phyloP scores from a whole-genome alignment of 2,113 vertebrate genomes.

The Microcebus murinus region DNA sequence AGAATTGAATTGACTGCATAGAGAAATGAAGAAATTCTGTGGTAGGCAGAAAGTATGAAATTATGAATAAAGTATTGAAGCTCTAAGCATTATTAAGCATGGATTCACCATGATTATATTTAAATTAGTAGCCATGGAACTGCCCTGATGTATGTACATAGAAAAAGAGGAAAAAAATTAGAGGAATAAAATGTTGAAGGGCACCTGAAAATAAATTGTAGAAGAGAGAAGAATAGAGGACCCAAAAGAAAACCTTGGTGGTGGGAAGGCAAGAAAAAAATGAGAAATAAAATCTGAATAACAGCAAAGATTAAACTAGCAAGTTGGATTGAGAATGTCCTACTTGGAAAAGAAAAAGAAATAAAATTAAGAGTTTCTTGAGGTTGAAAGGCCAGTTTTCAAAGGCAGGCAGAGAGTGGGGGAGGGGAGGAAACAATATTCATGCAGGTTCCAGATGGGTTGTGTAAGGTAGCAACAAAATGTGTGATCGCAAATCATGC shows the following conservation, averaged over 20 bases:
- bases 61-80: background rate
- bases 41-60: background rate
- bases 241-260: background rate
- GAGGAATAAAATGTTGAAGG: background rate
- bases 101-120: background rate
- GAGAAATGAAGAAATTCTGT: background rate
- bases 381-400: background rate
- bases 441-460: background rate
- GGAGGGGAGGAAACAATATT: no score
- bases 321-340: background rate
- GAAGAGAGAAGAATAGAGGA: background rate
- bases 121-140: background rate
- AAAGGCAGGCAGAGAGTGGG: background rate
- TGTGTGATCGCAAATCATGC: background rate
- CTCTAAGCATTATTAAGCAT: background rate
- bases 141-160: background rate
- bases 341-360: background rate
- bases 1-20: background rate
- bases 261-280: background rate
- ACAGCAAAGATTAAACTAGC: background rate
- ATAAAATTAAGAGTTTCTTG: background rate
- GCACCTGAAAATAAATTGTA: background rate
- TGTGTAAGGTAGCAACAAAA: background rate
- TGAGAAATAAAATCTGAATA: background rate
- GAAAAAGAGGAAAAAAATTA: background rate